Evolutionary conservation across 2,888 invertebrate genomes (phyloP), one percentile per base, ranked within the genome.

Genomic region (Pristionchus arcanus): DNA sequence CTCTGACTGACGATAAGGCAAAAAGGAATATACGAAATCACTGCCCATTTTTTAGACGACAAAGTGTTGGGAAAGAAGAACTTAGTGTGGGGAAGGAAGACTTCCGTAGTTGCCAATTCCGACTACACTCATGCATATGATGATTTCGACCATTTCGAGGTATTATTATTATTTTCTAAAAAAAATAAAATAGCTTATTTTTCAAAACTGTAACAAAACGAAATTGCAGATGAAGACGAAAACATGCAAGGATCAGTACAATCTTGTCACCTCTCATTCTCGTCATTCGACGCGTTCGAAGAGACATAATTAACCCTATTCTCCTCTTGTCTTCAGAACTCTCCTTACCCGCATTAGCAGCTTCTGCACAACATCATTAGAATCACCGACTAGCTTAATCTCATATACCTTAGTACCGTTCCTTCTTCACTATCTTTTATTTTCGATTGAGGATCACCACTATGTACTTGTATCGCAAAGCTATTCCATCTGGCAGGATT

Each of bases 71-170:
- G 93, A 85, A 90, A 84, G 34, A 90, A 90, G 49, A 91, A 90
- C 71, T 83, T 91, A 74, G 92, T 90, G n/a, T 92, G 92, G 92
- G 93, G 93, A 53, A 81, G 91, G 19, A 89, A 90, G 71, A 93
- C 93, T 16, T 91, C 91, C 0, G 34, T 91, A 1, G 90, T 93
- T 5, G 92, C 93, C 25, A 77, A 90, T 42, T 91, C 91, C 3
- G 91, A 92, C 68, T 68, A 89, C 68, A 87, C 90, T 19, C 90
- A 91, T 87, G 91, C 89, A 31, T 90, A 90, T 88, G 19, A 63
- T 11, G 88, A 77, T 55, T 86, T 86, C 28, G 77, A 34, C n/a
- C 91, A 91, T 34, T 71, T 87, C 37, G 34, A 90, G 68, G 66
- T 89, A 49, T 28, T 89, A 59, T 59, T 3, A n/a, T n/a, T n/a